These are phyloP conservation scores for Smutsia gigantea DNA, from an alignment of 2,797 vertebrate genomes.

Conservation along the genomic window DNA sequence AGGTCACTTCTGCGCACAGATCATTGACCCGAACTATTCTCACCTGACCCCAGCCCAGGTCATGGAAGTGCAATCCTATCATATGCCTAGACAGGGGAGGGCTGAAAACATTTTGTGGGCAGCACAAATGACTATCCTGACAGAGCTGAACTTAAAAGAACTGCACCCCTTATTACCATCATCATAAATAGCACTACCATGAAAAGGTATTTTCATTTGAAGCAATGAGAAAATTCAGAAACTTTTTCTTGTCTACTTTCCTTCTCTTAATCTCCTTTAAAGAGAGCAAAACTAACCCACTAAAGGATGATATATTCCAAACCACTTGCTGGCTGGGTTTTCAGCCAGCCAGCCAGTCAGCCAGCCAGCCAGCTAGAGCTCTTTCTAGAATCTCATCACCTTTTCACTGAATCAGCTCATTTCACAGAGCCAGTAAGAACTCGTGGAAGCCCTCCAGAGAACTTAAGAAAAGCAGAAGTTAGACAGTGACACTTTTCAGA, in stretches of 20 bases:
- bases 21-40: not conserved
- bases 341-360: not conserved
- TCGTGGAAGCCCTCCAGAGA: constrained; percentile 20
- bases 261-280: not conserved
- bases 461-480: constrained; percentile 54
- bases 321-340: not conserved
- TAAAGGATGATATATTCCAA: constrained; percentile 17
- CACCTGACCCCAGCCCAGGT: not conserved
- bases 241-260: not conserved
- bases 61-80: not conserved
- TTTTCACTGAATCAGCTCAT: constrained; percentile 73
- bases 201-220: not conserved
- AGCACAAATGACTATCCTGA: not conserved
- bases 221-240: not conserved
- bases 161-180: not conserved
- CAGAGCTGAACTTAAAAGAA: constrained; percentile 7
- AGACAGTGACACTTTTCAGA: constrained; percentile 35
- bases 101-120: not conserved
- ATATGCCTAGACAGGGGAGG: not conserved
- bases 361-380: constrained; percentile 18
- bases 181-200: not conserved
- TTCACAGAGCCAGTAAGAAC: constrained; percentile 37
- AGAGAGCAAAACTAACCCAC: not conserved
- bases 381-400: constrained; percentile 73
- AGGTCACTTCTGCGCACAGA: not conserved